Evolutionary conservation across 2,113 vertebrate genomes (phyloP).

Genomic region (Leucoraja erinaceus): DNA sequence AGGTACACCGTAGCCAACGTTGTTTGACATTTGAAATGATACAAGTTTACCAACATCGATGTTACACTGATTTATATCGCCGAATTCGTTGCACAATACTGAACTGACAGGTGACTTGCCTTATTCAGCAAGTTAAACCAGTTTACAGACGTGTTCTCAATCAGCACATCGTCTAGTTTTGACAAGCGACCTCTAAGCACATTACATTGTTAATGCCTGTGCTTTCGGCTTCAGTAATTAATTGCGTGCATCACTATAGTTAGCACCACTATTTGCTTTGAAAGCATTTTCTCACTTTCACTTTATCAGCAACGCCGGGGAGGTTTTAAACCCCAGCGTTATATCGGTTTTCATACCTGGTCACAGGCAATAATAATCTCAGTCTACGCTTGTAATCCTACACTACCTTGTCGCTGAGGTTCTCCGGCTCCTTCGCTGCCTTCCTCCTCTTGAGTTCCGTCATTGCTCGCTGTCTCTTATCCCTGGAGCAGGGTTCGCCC

Average conservation of each 20-base stretch:
- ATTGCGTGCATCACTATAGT: background rate
- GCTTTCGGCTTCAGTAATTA: background rate
- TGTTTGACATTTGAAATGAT: background rate
- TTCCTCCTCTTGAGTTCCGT: conserved; percentile 2
- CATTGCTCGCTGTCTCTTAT: background rate
- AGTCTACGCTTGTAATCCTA: background rate
- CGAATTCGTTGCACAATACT: background rate
- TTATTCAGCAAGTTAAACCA: background rate
- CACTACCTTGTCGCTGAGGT: conserved; percentile 25
- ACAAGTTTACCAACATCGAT: background rate
- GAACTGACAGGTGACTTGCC: background rate
- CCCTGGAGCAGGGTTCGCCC: background rate
- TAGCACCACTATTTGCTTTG: background rate
- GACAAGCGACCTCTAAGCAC: background rate
- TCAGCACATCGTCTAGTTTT: background rate
- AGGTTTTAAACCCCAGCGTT: background rate
- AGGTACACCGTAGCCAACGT: background rate
- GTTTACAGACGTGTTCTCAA: background rate
- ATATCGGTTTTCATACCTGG: conserved; percentile 6
- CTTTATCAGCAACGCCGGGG: background rate
- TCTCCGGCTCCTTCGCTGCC: conserved; percentile 22
- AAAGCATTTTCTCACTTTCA: background rate
- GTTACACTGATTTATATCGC: background rate
- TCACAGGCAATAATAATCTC: background rate
- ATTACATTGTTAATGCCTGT: background rate